Conservation (phyloP, 2,888 invertebrate genomes). For the Terebella lapidaria region DNA sequence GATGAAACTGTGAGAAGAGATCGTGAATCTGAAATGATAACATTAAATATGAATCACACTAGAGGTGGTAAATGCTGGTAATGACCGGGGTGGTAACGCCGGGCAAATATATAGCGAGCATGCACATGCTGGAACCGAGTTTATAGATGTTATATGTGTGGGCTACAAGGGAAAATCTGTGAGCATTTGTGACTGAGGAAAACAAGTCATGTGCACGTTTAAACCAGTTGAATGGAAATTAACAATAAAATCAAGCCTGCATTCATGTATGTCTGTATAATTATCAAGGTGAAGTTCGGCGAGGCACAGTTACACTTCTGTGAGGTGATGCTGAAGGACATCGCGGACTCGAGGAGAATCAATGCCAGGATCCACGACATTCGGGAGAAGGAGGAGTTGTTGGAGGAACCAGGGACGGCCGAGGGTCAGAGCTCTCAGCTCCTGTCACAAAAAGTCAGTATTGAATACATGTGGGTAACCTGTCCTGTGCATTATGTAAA, state of each 20-base stretch:
- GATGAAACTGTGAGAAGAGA: no score
- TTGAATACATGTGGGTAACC: background rate
- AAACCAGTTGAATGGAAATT: background rate
- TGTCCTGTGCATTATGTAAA: background rate
- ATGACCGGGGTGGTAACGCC: no score
- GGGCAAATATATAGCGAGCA: no score
- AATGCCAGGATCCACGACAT: conserved; percentile 61
- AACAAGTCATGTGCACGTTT: background rate
- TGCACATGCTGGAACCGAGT: no score
- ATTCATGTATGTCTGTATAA: background rate
- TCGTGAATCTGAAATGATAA: no score
- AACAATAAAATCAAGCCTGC: background rate
- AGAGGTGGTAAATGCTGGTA: no score
- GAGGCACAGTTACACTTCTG: conserved; percentile 94
- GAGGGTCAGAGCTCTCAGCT: background rate
- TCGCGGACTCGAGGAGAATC: conserved; percentile 89
- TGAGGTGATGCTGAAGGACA: conserved; percentile 95
- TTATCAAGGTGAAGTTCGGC: conserved; percentile 73
- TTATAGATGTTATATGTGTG: no score
- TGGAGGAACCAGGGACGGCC: background rate
- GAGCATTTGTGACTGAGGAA: no score
- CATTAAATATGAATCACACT: no score
- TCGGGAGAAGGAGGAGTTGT: conserved; percentile 12
- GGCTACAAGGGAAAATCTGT: no score
- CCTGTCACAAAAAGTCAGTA: background rate